These are phyloP conservation scores for Lithobates sylvaticus DNA, from an alignment of 2,797 vertebrate species.

Conservation along the genomic window DNA sequence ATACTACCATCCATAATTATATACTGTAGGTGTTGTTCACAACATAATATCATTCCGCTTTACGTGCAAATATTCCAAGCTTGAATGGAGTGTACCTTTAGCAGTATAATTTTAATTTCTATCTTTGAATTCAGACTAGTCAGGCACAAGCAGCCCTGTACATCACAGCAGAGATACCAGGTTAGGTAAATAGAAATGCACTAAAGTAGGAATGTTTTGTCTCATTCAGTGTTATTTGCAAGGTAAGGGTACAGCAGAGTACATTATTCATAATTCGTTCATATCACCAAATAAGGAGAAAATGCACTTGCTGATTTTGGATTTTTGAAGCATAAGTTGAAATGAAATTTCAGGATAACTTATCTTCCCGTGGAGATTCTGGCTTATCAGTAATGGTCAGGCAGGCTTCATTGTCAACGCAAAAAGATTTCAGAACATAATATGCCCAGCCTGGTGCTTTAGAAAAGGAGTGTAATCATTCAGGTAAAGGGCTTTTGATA, in stretches of 20 bases:
- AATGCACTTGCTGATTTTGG: neutral
- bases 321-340: neutral
- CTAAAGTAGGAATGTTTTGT: neutral
- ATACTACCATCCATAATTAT: neutral
- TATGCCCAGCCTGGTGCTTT: neutral
- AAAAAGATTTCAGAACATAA: slow-evolving; percentile 5
- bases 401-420: slow-evolving; percentile 10
- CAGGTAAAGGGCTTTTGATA: neutral
- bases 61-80: neutral
- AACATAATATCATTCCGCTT: neutral
- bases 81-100: too few relatives aligned
- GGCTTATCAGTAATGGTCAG: slow-evolving; percentile 24
- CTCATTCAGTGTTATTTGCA: neutral
- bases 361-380: slow-evolving; percentile 16
- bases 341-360: neutral
- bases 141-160: neutral
- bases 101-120: too few relatives aligned
- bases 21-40: too few relatives aligned
- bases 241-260: neutral
- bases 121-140: neutral
- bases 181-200: neutral
- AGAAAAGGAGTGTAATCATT: neutral
- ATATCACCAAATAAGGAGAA: neutral
- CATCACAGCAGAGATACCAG: neutral
- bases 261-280: neutral